Percentiles rank a stretch among this genome's conserved stretches.
Conservation (phyloP, 35 echinoderm and acorn worm genomes). For the Eucidaris tribuloides region DNA sequence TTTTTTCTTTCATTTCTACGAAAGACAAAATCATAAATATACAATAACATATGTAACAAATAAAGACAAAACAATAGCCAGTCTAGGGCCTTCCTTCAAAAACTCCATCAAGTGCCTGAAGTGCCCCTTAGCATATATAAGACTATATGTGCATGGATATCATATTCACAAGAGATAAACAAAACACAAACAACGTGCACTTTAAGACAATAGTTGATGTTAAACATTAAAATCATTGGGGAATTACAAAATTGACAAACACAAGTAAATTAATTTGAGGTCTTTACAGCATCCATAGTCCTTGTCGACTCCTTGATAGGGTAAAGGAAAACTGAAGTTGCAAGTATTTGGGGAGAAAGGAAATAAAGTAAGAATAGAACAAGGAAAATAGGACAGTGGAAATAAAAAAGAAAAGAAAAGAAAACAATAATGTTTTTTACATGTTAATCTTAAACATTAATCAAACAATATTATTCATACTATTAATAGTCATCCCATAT, state of each 20-base stretch:
- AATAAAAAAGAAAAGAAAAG: background rate
- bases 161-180: conserved; percentile 3
- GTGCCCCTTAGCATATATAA: background rate
- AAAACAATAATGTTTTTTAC: background rate
- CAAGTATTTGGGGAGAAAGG: background rate
- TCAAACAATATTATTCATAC: background rate
- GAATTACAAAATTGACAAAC: background rate
- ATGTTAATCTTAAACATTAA: background rate
- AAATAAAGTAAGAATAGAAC: too few relatives aligned
- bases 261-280: background rate
- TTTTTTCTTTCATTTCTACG: background rate
- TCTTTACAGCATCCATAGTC: background rate
- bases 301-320: background rate
- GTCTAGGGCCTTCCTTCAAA: background rate
- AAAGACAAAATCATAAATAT: background rate
- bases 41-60: too few relatives aligned
- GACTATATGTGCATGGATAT: background rate
- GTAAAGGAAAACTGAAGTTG: background rate
- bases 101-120: background rate
- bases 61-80: background rate
- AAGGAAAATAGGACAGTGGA: background rate
- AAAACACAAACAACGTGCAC: background rate
- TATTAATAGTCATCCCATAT: background rate
- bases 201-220: background rate
- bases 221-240: background rate